These are phyloP conservation scores for Choloepus didactylus DNA, from an alignment of 2,797 vertebrate genomes.

Conservation along the genomic window DNA sequence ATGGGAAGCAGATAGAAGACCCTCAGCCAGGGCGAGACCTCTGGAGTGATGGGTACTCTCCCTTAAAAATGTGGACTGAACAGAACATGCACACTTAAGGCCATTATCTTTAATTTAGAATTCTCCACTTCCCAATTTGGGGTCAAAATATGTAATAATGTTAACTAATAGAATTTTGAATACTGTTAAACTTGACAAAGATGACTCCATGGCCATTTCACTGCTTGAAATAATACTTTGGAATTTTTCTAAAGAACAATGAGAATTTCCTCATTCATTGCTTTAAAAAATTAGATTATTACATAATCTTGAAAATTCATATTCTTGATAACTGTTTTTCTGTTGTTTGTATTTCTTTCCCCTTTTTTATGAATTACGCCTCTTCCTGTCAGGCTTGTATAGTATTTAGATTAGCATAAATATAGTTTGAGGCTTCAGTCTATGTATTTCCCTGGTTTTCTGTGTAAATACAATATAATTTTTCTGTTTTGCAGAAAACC, in stretches of 20 bases:
- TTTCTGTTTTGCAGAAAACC: constrained; percentile 38
- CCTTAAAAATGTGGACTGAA: neutral
- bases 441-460: constrained; percentile 17
- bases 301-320: neutral
- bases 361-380: neutral
- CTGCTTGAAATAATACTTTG: neutral
- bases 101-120: constrained; percentile 44
- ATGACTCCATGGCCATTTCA: neutral
- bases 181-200: neutral
- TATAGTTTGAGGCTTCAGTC: constrained; percentile 13
- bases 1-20: neutral
- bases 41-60: neutral
- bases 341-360: neutral
- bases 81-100: neutral
- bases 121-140: neutral
- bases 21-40: neutral
- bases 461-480: neutral
- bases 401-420: constrained; percentile 16
- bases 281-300: constrained; percentile 27
- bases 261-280: neutral
- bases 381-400: neutral
- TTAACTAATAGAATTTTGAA: constrained; percentile 24
- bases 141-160: neutral
- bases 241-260: constrained; percentile 23
- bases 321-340: neutral